Evolutionary conservation across 92 coral and sea anemone genomes (phyloP).

Genomic region (Isaurus tuberculatus): DNA sequence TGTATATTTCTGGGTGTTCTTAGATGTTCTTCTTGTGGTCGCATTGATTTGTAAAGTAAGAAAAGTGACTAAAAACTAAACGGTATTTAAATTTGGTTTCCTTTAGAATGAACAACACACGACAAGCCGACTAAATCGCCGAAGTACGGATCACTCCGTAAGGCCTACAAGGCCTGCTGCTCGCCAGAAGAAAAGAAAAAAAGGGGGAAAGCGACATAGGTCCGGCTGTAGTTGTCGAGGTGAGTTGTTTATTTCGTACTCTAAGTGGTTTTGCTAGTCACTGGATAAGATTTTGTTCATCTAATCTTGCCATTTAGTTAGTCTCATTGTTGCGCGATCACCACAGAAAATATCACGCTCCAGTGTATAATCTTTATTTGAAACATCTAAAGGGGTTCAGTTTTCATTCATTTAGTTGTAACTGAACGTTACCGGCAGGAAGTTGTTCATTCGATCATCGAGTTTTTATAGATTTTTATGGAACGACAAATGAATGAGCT

Average conservation of each 20-base stretch:
- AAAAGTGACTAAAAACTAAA: constrained; percentile 16
- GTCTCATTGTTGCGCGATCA: constrained; percentile 13
- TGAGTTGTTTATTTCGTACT: constrained; percentile 37
- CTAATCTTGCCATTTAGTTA: constrained; percentile 24
- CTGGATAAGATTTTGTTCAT: neutral
- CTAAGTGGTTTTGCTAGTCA: neutral
- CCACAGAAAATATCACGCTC: neutral
- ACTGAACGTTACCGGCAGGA: constrained; percentile 41
- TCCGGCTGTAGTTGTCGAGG: constrained; percentile 16
- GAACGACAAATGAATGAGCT: constrained; percentile 42
- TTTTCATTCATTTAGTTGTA: constrained; percentile 43
- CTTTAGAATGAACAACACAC: constrained; percentile 35
- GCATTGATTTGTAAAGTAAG: constrained; percentile 26
- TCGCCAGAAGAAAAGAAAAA: constrained; percentile 41
- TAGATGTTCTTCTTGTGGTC: constrained; percentile 19
- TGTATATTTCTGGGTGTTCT: constrained; percentile 11
- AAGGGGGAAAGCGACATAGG: constrained; percentile 31
- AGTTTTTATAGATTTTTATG: constrained; percentile 49
- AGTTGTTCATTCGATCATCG: constrained; percentile 48
- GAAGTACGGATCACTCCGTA: constrained; percentile 56
- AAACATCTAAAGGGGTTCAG: neutral
- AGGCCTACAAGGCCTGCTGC: constrained; percentile 50
- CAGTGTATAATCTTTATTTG: constrained; percentile 2
- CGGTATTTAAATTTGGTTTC: constrained; percentile 36
- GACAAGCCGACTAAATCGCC: constrained; percentile 45